Evolutionary conservation across 2,888 invertebrate species (phyloP).

Genomic region (Pristionchus arcanus): DNA sequence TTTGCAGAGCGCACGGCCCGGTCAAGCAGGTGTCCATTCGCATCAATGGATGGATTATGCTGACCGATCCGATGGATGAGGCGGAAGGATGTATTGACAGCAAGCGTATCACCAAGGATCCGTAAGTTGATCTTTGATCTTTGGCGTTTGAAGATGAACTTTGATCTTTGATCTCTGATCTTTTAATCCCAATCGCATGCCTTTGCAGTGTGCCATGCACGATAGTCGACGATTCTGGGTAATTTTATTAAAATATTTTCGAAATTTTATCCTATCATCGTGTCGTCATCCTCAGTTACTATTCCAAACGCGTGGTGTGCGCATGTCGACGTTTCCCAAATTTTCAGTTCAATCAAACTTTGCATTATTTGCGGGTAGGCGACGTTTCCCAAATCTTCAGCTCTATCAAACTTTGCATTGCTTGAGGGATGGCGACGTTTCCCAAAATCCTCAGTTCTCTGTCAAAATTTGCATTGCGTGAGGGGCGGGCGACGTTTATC

Average conservation of each 20-base stretch:
- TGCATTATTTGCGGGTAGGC: background rate
- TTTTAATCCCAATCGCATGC: conserved; percentile 14
- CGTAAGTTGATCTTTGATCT: conserved; percentile 14
- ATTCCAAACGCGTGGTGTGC: background rate
- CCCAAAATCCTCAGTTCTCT: conserved; percentile 11
- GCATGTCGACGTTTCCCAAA: background rate
- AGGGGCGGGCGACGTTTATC: background rate
- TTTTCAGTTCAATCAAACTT: background rate
- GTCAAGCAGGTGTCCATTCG: conserved; percentile 16
- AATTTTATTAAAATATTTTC: background rate
- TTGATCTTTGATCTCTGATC: background rate
- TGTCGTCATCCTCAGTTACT: background rate
- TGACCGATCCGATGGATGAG: conserved; percentile 44
- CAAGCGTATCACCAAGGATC: conserved; percentile 27
- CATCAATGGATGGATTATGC: conserved; percentile 43
- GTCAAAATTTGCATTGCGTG: conserved; percentile 28
- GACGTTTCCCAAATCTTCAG: conserved; percentile 2
- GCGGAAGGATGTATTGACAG: conserved; percentile 4
- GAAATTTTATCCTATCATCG: conserved; percentile 1
- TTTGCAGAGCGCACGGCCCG: conserved; percentile 2
- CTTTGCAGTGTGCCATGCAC: conserved; percentile 45
- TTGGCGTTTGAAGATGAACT: background rate
- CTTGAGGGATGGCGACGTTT: background rate
- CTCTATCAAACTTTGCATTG: background rate
- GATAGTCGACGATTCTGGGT: conserved; percentile 30